phyloP scores from a whole-genome alignment of 2,888 invertebrate genomes.

The Scaptomyza cyrtandrae region DNA sequence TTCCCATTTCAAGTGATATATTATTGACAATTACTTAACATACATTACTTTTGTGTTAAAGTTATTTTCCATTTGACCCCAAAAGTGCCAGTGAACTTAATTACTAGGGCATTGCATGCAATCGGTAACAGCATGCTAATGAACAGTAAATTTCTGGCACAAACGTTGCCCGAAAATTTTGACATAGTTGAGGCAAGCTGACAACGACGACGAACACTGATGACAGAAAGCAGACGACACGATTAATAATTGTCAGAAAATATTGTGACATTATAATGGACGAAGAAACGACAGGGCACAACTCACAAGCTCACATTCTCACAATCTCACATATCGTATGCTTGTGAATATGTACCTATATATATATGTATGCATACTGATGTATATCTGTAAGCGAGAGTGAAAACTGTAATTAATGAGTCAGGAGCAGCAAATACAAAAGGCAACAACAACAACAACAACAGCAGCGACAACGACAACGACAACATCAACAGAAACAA shows the following conservation, averaged over 20 bases:
- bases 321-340: not conserved
- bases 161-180: slow-evolving; percentile 14
- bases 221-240: slow-evolving; percentile 65
- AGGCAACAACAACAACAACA: slow-evolving; percentile 7
- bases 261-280: slow-evolving; percentile 42
- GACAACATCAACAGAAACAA: slow-evolving; percentile 38
- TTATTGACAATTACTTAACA: not conserved
- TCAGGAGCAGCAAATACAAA: slow-evolving; percentile 23
- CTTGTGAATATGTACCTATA: not conserved
- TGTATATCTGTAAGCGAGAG: slow-evolving; percentile 45
- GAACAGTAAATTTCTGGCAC: slow-evolving; percentile 38
- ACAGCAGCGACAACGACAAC: slow-evolving; percentile 15
- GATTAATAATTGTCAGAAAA: slow-evolving; percentile 77
- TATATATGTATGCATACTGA: slow-evolving; percentile 7
- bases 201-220: slow-evolving; percentile 24
- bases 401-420: slow-evolving; percentile 78
- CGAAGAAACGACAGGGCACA: slow-evolving; percentile 17
- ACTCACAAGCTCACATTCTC: not conserved
- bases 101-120: slow-evolving; percentile 34
- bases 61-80: slow-evolving; percentile 26
- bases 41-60: not conserved
- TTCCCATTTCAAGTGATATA: not conserved
- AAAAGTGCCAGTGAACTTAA: slow-evolving; percentile 51
- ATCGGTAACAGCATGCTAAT: slow-evolving; percentile 47
- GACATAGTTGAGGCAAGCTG: slow-evolving; percentile 22